Base-by-base conservation (phyloP, 1,140 invertebrate genomes). In the Caenorhabditis elegans region DNA sequence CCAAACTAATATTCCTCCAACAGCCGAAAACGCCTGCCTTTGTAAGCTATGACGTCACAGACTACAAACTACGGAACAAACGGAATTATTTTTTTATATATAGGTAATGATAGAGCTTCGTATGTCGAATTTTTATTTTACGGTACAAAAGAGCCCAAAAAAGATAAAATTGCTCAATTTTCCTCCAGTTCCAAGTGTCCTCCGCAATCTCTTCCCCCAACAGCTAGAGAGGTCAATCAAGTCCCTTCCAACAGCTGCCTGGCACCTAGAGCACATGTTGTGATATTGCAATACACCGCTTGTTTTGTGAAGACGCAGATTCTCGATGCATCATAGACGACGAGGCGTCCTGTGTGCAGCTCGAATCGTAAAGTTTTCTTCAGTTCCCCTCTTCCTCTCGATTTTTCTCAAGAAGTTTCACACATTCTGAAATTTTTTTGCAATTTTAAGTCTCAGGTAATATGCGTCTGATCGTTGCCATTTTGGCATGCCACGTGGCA, bases 181-280 rank as follows among this genome's bases (percentile, higher is more conserved):
- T 28, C 13, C 26, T 31, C 53, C 34, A 11, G 31, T 17, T 31
- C 47, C 47, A 49, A 8, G n/a, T 2, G 8, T n/a, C n/a, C 47
- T 11, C 3, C 34, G 26, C 53, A 17, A n/a, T n/a, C n/a, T 31
- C 22, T 24, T 1, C 47, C 19, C 17, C 19, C 49, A 24, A 6
- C 3, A 34, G 28, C 19, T n/a, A n/a, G n/a, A n/a, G n/a, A n/a
- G n/a, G n/a, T n/a, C n/a, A n/a, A n/a, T n/a, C n/a, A n/a, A n/a
- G n/a, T n/a, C n/a, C n/a, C n/a, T n/a, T n/a, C n/a, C n/a, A 60
- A 17, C 53, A 31, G 53, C 53, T 60, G 53, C 53, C 53, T 60
- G 53, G 53, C 28, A 60, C 53, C 53, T 60, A 11, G 31, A 31
- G 8, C 53, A 60, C 53, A 60, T 60, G 53, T 60, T 60, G 53